These are phyloP conservation scores for Entomyzon cyanotis DNA, from an alignment of 2,113 vertebrate species.

Conservation along the genomic window DNA sequence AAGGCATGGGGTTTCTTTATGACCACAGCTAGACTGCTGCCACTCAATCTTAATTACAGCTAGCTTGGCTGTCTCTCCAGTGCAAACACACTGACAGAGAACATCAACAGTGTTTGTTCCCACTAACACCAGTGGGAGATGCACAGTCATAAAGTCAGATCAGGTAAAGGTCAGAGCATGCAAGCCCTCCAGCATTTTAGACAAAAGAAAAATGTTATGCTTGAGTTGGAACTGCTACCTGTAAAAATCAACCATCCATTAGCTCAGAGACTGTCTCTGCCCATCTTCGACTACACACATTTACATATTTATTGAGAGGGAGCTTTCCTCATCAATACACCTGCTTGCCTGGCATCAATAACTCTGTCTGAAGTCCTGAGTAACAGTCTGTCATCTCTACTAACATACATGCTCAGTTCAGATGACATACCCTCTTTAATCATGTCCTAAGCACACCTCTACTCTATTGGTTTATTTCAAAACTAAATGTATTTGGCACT, in stretches of 20 bases:
- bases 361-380: background rate
- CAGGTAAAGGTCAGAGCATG: background rate
- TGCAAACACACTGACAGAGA: background rate
- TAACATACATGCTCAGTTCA: background rate
- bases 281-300: background rate
- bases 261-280: background rate
- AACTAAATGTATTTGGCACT: background rate
- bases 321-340: background rate
- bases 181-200: background rate
- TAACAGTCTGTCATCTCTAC: background rate
- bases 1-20: background rate
- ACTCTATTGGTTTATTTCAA: background rate
- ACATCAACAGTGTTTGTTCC: background rate
- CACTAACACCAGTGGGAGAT: background rate
- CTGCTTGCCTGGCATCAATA: conserved; percentile 5
- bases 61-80: background rate
- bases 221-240: background rate
- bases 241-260: background rate
- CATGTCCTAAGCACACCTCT: background rate
- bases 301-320: background rate
- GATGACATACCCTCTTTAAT: background rate
- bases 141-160: background rate
- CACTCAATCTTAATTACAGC: background rate
- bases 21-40: background rate
- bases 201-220: background rate